Base-by-base conservation (phyloP, 2,113 vertebrate species). In the Cyphomyrus plagiostoma region DNA sequence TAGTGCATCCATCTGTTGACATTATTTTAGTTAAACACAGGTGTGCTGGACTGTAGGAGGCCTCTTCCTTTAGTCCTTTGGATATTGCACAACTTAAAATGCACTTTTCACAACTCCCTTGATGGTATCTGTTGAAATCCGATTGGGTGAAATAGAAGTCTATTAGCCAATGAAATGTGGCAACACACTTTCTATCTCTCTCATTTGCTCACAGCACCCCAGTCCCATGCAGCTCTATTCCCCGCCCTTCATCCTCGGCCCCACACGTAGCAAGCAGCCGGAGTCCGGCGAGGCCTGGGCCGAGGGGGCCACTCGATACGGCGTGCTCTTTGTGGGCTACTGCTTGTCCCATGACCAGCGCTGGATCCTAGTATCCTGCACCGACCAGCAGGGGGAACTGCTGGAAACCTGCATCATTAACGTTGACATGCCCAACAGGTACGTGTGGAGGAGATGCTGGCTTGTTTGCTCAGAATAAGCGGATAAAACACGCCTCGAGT, bases 331-430 rank as follows among this genome's bases (percentile, higher is more conserved):
- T 74, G 98, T 99, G 4, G 98, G 98, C 3, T 99, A 99, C 89
- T 99, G 98, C 92, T 95, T 99, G 90, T 99, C 98, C 84, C 98
- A 99, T 0, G 98, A 99, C 93, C 98, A 99, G 95, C 98, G 98
- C 87, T 99, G 98, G 98, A 97, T 99, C 77, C 95, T 99, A 93
- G 98, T 97, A 8, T 98, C 98, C 93, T 99, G 98, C 94, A 99
- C 98, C 0, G 98, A 99, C 94, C 97, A 99, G 93, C 97, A 99
- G 0, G 98, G 98, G 58, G 98, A 99, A 91, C 92, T 99, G 66
- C 17, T 99, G 91, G 98, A 99, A 93, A 99, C 98, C 88, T 97
- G 97, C 93, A 94, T 98, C 42, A 97, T 99, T 91, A 99, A 99
- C 92, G 97, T 99, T 1, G 97, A 99, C 90, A 95, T 99, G 89